Percentiles rank a stretch among this genome's conserved stretches.
phyloP scores from a whole-genome alignment of 2,797 vertebrate genomes.

The Cercopithecus hamlyni region DNA sequence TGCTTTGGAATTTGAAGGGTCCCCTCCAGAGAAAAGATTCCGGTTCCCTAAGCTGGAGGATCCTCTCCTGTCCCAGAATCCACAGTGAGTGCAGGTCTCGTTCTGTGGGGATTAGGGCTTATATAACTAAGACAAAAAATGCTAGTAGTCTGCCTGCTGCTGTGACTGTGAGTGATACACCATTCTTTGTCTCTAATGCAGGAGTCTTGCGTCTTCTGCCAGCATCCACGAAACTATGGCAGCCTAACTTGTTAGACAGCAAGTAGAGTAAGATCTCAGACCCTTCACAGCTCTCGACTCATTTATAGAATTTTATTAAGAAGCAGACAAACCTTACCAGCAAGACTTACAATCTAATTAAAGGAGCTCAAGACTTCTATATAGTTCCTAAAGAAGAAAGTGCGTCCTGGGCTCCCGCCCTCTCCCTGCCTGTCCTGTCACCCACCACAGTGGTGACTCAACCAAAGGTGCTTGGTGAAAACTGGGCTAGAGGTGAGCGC shows the following conservation, averaged over 20 bases:
- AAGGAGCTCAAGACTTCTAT: not conserved
- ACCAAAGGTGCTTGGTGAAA: not conserved
- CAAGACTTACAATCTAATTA: not conserved
- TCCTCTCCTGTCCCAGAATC: not conserved
- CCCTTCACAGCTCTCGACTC: not conserved
- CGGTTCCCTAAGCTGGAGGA: too few relatives aligned
- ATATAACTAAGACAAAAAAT: too few relatives aligned
- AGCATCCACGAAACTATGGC: not conserved
- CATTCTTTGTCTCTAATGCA: not conserved
- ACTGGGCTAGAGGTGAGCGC: not conserved
- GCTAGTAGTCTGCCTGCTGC: not conserved
- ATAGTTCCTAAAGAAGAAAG: not conserved
- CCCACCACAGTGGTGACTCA: not conserved
- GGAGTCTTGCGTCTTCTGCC: not conserved
- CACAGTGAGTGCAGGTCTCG: not conserved
- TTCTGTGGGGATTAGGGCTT: not conserved
- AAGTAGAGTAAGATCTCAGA: not conserved
- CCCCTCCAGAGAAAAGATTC: not conserved
- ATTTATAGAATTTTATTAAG: not conserved
- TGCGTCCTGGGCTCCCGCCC: accelerated
- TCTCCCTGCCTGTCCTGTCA: not conserved
- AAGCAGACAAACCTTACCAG: not conserved
- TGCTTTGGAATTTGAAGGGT: too few relatives aligned
- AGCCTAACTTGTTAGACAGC: not conserved
- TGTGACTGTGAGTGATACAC: not conserved